Evolutionary conservation across 2,888 invertebrate species (phyloP).

Genomic region (Sarcophaga caerulescens): DNA sequence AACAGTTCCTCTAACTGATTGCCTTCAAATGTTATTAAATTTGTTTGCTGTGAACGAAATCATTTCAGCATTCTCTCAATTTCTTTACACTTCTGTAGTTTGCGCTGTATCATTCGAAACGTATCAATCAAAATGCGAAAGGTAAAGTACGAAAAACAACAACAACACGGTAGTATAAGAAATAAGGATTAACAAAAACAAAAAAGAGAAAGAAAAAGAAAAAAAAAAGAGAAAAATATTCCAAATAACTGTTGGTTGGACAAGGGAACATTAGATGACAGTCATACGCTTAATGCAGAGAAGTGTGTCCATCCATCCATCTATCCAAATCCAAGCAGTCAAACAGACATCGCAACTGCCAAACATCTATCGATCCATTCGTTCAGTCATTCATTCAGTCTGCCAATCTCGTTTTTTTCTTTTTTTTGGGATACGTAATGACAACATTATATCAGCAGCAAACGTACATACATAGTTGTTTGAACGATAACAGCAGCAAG

Average conservation of each 20-base stretch:
- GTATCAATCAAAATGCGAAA: constrained; percentile 60
- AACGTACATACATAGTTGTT: no score
- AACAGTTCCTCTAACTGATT: no score
- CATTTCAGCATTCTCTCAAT: not conserved
- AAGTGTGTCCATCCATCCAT: constrained; percentile 23
- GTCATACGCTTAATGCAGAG: constrained; percentile 31
- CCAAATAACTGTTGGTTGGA: not conserved
- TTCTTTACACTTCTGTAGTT: constrained; percentile 42
- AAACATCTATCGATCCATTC: constrained; percentile 37
- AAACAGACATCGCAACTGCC: constrained; percentile 12
- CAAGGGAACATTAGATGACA: constrained; percentile 58
- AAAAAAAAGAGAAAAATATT: constrained; percentile 13
- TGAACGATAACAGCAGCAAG: constrained; percentile 49
- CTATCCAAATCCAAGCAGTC: constrained; percentile 29
- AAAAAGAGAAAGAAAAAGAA: no score
- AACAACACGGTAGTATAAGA: constrained; percentile 9
- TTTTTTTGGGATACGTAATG: constrained; percentile 46
- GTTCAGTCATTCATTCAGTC: constrained; percentile 12
- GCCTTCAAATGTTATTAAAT: no score
- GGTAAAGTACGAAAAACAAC: constrained; percentile 30
- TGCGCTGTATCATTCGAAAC: constrained; percentile 63
- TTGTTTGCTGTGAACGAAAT: not conserved
- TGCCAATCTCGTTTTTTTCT: constrained; percentile 4
- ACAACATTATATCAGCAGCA: constrained; percentile 61
- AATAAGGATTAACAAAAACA: constrained; percentile 46